Conservation (phyloP, 2,113 vertebrate genomes). For the Limanda limanda region DNA sequence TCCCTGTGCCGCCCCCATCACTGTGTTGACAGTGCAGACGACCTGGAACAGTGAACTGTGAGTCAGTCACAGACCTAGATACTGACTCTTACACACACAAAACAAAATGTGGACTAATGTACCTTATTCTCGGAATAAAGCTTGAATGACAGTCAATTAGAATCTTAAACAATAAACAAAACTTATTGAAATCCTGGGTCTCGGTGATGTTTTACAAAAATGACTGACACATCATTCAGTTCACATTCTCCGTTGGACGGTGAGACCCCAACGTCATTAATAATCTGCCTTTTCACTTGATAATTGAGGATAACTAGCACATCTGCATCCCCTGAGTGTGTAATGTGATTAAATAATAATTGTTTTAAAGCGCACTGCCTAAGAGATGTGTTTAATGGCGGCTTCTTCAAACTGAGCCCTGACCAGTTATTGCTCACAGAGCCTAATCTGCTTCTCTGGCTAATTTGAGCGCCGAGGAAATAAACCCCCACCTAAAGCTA, state of each 20-base stretch:
- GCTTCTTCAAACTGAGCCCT: conserved; percentile 40
- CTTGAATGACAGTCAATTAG: too few species aligned
- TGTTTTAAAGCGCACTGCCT: conserved; percentile 65
- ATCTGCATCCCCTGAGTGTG: conserved; percentile 28
- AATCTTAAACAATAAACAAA: neutral
- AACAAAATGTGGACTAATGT: neutral
- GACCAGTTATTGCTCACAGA: conserved; percentile 50
- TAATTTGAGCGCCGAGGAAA: conserved; percentile 71
- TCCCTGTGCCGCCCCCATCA: neutral
- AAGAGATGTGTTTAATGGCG: conserved; percentile 65
- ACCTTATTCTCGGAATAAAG: neutral
- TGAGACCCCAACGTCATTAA: conserved; percentile 28
- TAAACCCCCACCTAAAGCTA: conserved; percentile 67
- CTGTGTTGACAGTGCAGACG: neutral
- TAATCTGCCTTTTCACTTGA: conserved; percentile 22
- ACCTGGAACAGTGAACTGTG: too few species aligned
- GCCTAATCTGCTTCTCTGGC: conserved; percentile 69
- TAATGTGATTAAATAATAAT: conserved; percentile 73
- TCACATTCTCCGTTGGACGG: neutral
- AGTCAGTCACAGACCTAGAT: neutral
- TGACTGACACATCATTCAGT: neutral
- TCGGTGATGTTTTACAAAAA: neutral
- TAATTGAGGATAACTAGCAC: conserved; percentile 30
- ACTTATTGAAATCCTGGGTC: neutral
- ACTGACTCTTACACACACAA: neutral